Evolutionary conservation across 92 coral and sea anemone genomes (phyloP), one percentile per base, ranked within the genome.

Genomic region (Blastomussa wellsi): DNA sequence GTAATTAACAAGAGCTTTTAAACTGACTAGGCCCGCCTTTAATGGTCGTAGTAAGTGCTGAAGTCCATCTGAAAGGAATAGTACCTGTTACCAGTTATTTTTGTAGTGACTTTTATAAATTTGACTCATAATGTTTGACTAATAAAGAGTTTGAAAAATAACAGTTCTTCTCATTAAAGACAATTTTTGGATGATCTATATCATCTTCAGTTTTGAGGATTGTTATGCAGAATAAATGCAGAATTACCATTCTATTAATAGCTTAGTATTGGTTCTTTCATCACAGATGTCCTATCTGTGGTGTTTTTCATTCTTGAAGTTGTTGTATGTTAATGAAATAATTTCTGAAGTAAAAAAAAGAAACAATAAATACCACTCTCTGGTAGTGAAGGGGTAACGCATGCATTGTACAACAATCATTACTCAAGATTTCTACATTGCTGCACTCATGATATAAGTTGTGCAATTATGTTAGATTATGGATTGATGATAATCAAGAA

Each of bases 1-100:
- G 51, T 36, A 68, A 70, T 71, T 29, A 80, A 41, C 47, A 47
- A 80, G 33, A 80, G 64, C 64, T 68, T 33, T 80, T 44, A 11
- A 70, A 38, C 70, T 35, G 52, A 44, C 59, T 0, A 55, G 51
- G 35, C 76, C 47, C 48, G 62, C 31, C 74, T 28, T 72, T 28
- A 76, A 76, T 76, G 80, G 28, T 7, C 14, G 10, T 36, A 14
- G 38, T 22, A 79, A 41, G 17, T 51, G 49, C 51, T 19, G 70
- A 57, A 53, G n/a, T 78, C 32, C 57, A 19, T 59, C 38, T 36
- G 1, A 36, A 38, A 17, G 22, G 37, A 33, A 70, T 17, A 17
- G 48, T 37, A 36, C 22, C 13, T 70, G 44, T 5, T 37, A 36
- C 22, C 13, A 36, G 44, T 5, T 13, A 70, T 70, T 37, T 20